phyloP scores from a whole-genome alignment of 2,797 vertebrate species.

The Pempheris klunzingeri region DNA sequence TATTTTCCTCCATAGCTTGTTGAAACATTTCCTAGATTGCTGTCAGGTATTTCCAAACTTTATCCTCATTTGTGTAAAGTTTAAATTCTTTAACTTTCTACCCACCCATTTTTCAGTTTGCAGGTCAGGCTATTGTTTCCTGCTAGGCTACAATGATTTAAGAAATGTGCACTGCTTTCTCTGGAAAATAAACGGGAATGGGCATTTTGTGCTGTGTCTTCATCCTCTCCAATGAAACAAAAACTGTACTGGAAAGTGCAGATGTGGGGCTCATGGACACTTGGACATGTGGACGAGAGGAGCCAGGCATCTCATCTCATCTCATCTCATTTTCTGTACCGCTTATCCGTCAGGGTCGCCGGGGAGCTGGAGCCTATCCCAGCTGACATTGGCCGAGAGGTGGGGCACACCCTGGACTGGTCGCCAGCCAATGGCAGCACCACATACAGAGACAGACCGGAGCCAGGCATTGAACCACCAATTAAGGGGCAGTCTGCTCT shows the following conservation, averaged over 20 bases:
- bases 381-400: no score
- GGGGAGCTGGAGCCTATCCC: no score
- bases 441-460: no score
- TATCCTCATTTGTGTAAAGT: conserved; percentile 9
- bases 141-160: background rate
- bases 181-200: background rate
- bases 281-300: background rate
- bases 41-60: background rate
- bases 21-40: conserved; percentile 18
- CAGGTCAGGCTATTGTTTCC: background rate
- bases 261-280: background rate
- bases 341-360: no score
- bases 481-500: background rate
- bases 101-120: background rate
- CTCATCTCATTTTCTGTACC: no score
- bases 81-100: background rate
- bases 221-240: background rate
- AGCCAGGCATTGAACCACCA: no score
- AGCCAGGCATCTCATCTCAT: background rate
- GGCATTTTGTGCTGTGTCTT: background rate
- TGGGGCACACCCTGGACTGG: no score
- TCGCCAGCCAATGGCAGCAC: no score
- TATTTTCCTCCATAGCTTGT: conserved; percentile 19
- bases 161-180: background rate
- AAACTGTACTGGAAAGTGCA: no score